These are phyloP conservation scores for Arion vulgaris DNA, from an alignment of 1,140 invertebrate species.

Conservation along the genomic window DNA sequence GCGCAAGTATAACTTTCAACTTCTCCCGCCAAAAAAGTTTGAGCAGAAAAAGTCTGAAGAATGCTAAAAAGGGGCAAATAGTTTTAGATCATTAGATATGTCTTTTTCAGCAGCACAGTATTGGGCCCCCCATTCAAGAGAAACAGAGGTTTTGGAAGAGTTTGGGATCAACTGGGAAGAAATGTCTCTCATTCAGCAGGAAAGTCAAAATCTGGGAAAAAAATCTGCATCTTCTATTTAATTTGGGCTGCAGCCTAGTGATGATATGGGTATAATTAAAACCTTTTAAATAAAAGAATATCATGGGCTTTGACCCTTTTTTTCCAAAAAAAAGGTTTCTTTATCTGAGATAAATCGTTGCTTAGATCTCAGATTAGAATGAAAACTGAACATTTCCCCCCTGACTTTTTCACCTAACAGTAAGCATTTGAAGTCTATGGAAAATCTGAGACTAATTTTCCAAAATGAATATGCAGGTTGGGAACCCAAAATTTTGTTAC, in stretches of 20 bases:
- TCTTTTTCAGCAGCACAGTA: too few species aligned
- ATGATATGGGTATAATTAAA: conserved; percentile 49
- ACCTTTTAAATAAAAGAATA: conserved; percentile 55
- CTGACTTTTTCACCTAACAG: conserved; percentile 70
- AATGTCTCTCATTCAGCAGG: conserved; percentile 21
- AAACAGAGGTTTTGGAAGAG: background rate
- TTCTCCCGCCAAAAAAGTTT: too few species aligned
- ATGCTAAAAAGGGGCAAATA: too few species aligned
- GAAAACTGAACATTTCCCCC: conserved; percentile 63
- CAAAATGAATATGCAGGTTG: conserved; percentile 52
- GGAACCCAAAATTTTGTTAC: conserved; percentile 39
- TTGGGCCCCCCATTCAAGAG: conserved; percentile 3
- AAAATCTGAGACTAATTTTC: conserved; percentile 57
- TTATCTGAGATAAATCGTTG: conserved; percentile 69
- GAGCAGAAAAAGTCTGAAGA: too few species aligned
- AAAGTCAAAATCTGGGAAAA: conserved; percentile 38
- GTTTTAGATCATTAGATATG: too few species aligned
- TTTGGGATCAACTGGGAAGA: background rate
- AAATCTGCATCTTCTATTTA: conserved; percentile 51
- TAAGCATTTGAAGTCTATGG: conserved; percentile 66
- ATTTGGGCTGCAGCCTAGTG: conserved; percentile 41
- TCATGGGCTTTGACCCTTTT: conserved; percentile 72
- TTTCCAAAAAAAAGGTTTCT: conserved; percentile 60
- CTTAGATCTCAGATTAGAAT: conserved; percentile 70
- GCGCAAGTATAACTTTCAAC: too few species aligned